A percentile compares a stretch with the other conserved stretches of the same genome.
phyloP scores from a whole-genome alignment of 2,113 vertebrate genomes.

The Sylvia atricapilla region DNA sequence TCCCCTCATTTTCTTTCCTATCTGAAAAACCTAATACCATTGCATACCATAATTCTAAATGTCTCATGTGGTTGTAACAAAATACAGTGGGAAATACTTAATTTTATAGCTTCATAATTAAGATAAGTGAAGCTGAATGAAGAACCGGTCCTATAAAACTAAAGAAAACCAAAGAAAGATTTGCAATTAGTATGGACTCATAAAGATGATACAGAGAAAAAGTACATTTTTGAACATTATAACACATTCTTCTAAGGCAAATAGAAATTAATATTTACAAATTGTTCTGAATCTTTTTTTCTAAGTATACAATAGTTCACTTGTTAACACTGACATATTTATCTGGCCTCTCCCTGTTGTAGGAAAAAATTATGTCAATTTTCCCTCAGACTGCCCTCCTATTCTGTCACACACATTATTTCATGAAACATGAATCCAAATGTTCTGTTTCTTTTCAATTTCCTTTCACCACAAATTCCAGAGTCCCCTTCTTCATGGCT shows the following conservation, averaged over 20 bases:
- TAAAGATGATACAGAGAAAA: background rate
- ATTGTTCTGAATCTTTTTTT: slow-evolving; percentile 40
- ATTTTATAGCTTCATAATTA: background rate
- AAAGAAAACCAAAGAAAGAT: background rate
- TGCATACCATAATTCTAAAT: background rate
- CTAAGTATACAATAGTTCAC: slow-evolving; percentile 72
- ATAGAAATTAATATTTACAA: slow-evolving; percentile 72
- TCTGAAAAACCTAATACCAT: background rate
- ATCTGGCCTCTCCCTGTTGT: slow-evolving; percentile 75
- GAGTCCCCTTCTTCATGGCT: slow-evolving; percentile 66
- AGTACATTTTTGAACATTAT: background rate
- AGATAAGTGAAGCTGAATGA: background rate
- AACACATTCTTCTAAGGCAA: slow-evolving; percentile 8
- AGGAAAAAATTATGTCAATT: slow-evolving; percentile 83
- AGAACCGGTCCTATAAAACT: background rate
- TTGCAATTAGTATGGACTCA: background rate
- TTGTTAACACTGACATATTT: slow-evolving; percentile 84
- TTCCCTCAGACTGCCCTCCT: slow-evolving; percentile 78
- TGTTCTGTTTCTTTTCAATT: slow-evolving; percentile 89
- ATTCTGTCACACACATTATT: slow-evolving; percentile 87
- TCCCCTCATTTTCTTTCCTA: background rate
- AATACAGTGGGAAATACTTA: background rate
- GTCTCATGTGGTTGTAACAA: slow-evolving; percentile 2
- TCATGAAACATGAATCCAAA: slow-evolving; percentile 85
- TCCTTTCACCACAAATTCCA: slow-evolving; percentile 83